A percentile compares a stretch with the other conserved stretches of the same genome.
Conservation (phyloP, 2,888 invertebrate genomes). For the Neoscelio sp. region DNA sequence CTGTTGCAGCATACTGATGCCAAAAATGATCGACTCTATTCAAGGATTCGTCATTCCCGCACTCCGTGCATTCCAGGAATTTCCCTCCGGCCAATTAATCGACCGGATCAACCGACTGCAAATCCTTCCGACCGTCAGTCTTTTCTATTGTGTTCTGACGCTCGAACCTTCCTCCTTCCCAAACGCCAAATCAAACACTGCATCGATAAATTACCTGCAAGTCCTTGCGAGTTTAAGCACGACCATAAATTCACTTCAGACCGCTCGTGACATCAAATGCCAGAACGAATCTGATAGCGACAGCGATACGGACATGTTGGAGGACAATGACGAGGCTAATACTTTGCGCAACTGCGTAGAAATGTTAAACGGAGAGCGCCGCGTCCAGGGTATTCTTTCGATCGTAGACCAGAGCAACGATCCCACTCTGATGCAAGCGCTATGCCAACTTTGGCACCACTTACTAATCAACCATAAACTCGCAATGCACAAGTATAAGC, state of each 20-base stretch:
- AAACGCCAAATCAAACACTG: conserved; percentile 70
- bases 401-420: conserved; percentile 84
- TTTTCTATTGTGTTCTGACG: conserved; percentile 88
- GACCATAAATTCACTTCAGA: conserved; percentile 83
- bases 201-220: conserved; percentile 84
- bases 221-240: conserved; percentile 84
- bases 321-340: conserved; percentile 84
- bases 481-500: conserved; percentile 92
- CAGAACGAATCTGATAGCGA: conserved; percentile 85
- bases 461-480: conserved; percentile 91
- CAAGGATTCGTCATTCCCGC: conserved; percentile 89
- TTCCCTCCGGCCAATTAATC: conserved; percentile 84
- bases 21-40: conserved; percentile 87
- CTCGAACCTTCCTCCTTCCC: conserved; percentile 87
- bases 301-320: conserved; percentile 85
- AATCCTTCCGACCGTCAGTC: conserved; percentile 85
- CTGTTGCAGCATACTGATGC: conserved; percentile 87
- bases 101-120: conserved; percentile 82
- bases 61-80: conserved; percentile 83
- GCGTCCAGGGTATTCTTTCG: conserved; percentile 84
- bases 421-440: conserved; percentile 86
- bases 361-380: conserved; percentile 87
- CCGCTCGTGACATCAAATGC: conserved; percentile 83
- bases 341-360: conserved; percentile 86
- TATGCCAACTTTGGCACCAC: conserved; percentile 93